Conservation (phyloP, 2,797 vertebrate species). For the Galaxias olidus region DNA sequence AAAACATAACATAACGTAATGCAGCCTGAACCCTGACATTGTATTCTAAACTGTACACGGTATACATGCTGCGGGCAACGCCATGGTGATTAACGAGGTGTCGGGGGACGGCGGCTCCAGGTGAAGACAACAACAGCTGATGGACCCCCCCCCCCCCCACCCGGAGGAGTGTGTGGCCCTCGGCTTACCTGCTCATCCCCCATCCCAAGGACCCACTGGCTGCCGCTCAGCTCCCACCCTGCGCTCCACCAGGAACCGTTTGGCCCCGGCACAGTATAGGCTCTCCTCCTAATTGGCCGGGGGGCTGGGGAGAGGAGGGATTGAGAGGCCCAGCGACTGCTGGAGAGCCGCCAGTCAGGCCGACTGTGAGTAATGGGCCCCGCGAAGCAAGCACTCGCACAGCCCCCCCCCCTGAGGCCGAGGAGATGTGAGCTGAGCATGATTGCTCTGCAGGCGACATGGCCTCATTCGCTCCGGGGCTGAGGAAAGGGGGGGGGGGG, state of each 20-base stretch:
- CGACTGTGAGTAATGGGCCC: too few relatives aligned
- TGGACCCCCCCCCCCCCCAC: too few relatives aligned
- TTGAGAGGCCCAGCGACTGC: constrained; percentile 24
- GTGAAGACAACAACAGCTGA: constrained; percentile 26
- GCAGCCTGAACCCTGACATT: too few relatives aligned
- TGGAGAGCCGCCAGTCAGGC: constrained; percentile 16
- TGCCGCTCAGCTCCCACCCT: constrained; percentile 38
- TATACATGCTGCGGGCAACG: too few relatives aligned
- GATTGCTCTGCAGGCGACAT: too few relatives aligned
- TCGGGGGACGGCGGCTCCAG: constrained; percentile 1
- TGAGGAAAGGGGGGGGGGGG: not conserved
- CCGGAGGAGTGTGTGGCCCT: constrained; percentile 24
- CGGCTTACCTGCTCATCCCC: constrained; percentile 48
- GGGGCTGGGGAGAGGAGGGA: constrained; percentile 38
- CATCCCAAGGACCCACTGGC: constrained; percentile 42
- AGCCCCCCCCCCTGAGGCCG: too few relatives aligned
- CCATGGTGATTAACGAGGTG: too few relatives aligned
- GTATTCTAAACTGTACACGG: too few relatives aligned
- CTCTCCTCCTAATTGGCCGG: constrained; percentile 51
- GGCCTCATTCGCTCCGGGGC: too few relatives aligned
- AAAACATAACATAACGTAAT: too few relatives aligned
- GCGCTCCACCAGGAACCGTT: constrained; percentile 34
- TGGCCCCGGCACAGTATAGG: constrained; percentile 30
- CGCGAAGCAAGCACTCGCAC: too few relatives aligned
- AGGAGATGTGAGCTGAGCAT: too few relatives aligned